phyloP scores from a whole-genome alignment of 2,113 vertebrate genomes.

The Burhinus bistriatus region DNA sequence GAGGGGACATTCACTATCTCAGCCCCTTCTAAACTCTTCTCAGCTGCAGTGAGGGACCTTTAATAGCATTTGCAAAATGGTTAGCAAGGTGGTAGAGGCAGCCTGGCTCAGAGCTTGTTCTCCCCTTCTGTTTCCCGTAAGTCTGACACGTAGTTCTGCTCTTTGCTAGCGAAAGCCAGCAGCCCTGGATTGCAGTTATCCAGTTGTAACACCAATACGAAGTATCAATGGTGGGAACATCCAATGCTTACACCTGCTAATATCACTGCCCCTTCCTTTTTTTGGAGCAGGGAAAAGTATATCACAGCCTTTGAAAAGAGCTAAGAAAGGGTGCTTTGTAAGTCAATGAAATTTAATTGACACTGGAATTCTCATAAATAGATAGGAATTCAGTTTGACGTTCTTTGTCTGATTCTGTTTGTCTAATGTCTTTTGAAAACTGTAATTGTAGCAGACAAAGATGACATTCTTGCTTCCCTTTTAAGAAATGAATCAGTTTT shows the following conservation, averaged over 20 bases:
- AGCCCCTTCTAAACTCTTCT: background rate
- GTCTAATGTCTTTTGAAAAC: background rate
- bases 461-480: background rate
- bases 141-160: background rate
- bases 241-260: background rate
- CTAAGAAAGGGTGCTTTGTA: background rate
- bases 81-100: background rate
- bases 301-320: background rate
- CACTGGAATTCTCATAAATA: background rate
- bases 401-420: background rate
- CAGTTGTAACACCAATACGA: background rate
- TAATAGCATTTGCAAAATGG: background rate
- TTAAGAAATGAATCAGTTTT: background rate
- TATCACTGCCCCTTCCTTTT: background rate
- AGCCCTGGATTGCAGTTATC: background rate
- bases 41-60: background rate
- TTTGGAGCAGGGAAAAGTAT: background rate
- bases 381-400: background rate
- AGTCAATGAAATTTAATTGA: background rate
- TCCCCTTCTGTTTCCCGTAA: accelerated
- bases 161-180: background rate
- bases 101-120: background rate
- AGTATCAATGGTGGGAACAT: background rate
- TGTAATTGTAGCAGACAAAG: background rate
- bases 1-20: background rate